phyloP scores from a whole-genome alignment of 2,797 vertebrate genomes.

The Holocentrus rufus region DNA sequence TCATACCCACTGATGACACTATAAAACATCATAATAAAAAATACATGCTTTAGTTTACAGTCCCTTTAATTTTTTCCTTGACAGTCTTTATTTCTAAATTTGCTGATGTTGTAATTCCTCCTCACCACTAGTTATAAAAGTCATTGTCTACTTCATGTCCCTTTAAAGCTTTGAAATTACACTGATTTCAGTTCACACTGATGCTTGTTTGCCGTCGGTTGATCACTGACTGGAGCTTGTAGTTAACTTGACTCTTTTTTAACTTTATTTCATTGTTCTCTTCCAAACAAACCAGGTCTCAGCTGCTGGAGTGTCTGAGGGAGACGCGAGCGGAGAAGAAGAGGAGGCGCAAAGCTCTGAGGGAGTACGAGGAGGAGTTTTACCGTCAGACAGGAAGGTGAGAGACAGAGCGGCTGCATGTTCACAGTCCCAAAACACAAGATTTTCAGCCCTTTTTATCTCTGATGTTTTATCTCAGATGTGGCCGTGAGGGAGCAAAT shows the following conservation, averaged over 20 bases:
- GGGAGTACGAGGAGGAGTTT: constrained; percentile 94
- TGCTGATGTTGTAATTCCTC: no score
- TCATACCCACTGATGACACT: no score
- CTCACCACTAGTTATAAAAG: no score
- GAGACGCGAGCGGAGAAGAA: constrained; percentile 93
- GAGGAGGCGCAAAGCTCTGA: constrained; percentile 87
- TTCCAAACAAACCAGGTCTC: constrained; percentile 79
- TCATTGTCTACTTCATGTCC: no score
- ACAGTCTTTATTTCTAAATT: no score
- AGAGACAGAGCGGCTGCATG: not conserved
- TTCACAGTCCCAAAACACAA: not conserved
- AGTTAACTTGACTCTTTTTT: not conserved
- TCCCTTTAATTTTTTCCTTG: no score
- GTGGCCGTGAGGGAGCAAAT: no score
- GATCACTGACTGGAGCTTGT: no score
- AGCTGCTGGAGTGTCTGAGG: constrained; percentile 90
- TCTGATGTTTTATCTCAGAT: no score
- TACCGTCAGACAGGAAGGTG: constrained; percentile 94
- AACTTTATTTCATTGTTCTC: not conserved
- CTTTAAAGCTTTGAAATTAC: no score
- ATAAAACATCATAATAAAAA: no score
- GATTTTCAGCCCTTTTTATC: not conserved
- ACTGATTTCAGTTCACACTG: not conserved
- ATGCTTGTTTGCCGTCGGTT: not conserved
- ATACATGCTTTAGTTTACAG: no score